Percentiles rank a stretch among this genome's conserved stretches.
phyloP scores from a whole-genome alignment of 2,113 vertebrate species.

The Chauna torquata region DNA sequence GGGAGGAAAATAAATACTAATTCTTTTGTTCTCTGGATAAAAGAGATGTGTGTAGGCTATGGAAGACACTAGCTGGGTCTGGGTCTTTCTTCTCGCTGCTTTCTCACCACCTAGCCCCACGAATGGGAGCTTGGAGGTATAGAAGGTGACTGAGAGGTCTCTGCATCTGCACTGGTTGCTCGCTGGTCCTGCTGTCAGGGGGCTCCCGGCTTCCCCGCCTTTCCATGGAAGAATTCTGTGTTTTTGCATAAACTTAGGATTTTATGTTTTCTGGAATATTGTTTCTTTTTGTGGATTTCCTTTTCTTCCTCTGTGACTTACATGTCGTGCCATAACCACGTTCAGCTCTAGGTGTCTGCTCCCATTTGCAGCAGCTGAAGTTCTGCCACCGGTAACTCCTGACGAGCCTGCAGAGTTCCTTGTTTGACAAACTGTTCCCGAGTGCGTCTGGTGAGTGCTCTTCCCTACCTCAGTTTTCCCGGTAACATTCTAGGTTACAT shows the following conservation, averaged over 20 bases:
- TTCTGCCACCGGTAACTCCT: fast-evolving
- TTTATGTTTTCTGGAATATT: background rate
- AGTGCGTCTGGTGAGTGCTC: fast-evolving
- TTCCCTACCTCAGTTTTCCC: background rate
- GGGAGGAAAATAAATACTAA: background rate
- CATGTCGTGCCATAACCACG: fast-evolving
- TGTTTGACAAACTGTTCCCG: fast-evolving
- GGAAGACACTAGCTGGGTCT: background rate
- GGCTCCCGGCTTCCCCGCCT: fast-evolving
- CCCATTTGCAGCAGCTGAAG: background rate
- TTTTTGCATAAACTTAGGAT: background rate
- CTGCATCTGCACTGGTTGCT: fast-evolving
- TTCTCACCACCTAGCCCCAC: background rate
- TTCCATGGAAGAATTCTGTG: background rate
- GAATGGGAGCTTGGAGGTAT: background rate
- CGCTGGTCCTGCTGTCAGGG: background rate
- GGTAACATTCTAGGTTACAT: background rate
- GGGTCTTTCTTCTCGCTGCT: background rate
- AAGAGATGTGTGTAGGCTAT: background rate
- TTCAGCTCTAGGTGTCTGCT: fast-evolving
- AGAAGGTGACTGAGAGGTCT: background rate
- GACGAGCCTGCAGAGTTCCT: background rate
- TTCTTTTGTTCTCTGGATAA: background rate
- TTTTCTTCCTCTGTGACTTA: background rate
- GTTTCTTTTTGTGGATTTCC: background rate